phyloP scores from a whole-genome alignment of 2,113 vertebrate species.

The Melanerpes aurifrons region DNA sequence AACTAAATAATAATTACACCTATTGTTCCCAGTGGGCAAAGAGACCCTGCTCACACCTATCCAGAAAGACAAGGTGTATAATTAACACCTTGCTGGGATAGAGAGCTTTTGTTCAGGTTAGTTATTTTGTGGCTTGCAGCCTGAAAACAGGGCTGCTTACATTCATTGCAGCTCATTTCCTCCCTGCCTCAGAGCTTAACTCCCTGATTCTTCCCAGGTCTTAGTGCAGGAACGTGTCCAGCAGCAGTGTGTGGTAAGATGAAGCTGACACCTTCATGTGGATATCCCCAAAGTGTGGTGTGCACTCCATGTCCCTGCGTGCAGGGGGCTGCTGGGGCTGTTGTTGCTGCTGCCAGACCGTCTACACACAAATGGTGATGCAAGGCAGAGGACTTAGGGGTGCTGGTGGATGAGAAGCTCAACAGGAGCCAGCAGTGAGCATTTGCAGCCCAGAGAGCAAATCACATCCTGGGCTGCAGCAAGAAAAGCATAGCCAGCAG shows the following conservation, averaged over 20 bases:
- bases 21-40: constrained; percentile 59
- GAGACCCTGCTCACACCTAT: constrained; percentile 3
- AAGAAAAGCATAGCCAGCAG: too few species aligned
- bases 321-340: fast-evolving
- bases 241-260: background rate
- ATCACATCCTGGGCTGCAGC: too few species aligned
- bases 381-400: background rate
- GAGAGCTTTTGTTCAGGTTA: constrained; percentile 58
- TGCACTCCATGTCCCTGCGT: fast-evolving
- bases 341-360: background rate
- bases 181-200: constrained; percentile 2
- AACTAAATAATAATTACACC: constrained; percentile 54
- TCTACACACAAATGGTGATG: background rate
- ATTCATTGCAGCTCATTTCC: constrained; percentile 43
- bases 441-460: too few species aligned
- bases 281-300: fast-evolving
- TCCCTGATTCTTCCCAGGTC: constrained; percentile 14
- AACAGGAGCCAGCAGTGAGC: too few species aligned
- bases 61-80: constrained; percentile 40
- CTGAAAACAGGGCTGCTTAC: constrained; percentile 46
- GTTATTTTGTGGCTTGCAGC: constrained; percentile 17
- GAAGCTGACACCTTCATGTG: background rate
- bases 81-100: constrained; percentile 48
- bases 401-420: too few species aligned
- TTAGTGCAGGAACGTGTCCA: background rate